These are phyloP conservation scores for Spodoptera picta DNA, from an alignment of 2,888 invertebrate species.

Conservation along the genomic window DNA sequence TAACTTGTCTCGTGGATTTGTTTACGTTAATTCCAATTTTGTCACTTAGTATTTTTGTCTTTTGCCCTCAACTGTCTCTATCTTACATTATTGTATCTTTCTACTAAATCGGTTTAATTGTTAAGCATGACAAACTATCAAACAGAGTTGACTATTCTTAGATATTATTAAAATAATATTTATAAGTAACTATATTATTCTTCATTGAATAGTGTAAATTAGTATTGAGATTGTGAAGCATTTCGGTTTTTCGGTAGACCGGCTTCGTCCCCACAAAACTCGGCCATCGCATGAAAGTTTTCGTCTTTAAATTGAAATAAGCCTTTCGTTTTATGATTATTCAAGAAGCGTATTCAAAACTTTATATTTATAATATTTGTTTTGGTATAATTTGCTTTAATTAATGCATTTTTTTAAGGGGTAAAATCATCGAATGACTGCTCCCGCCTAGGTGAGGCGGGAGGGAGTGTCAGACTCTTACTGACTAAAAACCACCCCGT, in stretches of 20 bases:
- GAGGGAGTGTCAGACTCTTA: too few species aligned
- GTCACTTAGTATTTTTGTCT: too few species aligned
- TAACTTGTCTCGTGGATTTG: slow-evolving; percentile 8
- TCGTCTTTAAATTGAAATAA: slow-evolving; percentile 15
- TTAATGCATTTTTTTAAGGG: too few species aligned
- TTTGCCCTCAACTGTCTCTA: too few species aligned
- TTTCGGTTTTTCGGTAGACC: slow-evolving; percentile 17
- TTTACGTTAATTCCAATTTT: too few species aligned
- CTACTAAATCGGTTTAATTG: too few species aligned
- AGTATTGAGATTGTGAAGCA: slow-evolving; percentile 26
- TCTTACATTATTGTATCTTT: too few species aligned
- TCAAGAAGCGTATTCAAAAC: slow-evolving; percentile 1
- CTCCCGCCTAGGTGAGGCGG: too few species aligned
- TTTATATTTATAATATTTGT: slow-evolving; percentile 9
- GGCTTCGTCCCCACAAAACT: slow-evolving; percentile 14
- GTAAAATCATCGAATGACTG: too few species aligned
- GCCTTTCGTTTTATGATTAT: slow-evolving; percentile 11
- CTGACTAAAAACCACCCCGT: too few species aligned
- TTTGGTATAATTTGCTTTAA: too few species aligned
- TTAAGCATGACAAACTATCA: too few species aligned
- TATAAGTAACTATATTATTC: background rate
- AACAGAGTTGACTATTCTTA: background rate
- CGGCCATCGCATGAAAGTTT: slow-evolving; percentile 16
- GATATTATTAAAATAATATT: slow-evolving; percentile 5
- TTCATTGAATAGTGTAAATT: slow-evolving; percentile 24